Conservation (phyloP, 2,113 vertebrate species). For the Lampris megalopsis region DNA sequence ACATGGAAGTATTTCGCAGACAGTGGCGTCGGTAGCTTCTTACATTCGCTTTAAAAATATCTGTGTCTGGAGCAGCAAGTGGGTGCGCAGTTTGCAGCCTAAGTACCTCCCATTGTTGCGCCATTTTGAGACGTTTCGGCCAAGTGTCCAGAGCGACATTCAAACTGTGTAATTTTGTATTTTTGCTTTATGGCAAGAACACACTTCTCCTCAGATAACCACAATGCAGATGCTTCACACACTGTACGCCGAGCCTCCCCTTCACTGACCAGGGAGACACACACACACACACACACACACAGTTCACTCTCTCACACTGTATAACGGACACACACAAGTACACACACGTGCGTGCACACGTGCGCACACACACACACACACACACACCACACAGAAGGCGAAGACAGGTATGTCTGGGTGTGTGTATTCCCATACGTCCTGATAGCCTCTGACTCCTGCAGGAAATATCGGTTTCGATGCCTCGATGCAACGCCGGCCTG, state of each 20-base stretch:
- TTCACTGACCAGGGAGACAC: background rate
- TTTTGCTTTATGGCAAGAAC: background rate
- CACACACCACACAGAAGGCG: background rate
- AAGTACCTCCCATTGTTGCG: conserved; percentile 67
- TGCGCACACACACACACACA: conserved; percentile 16
- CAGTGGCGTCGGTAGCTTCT: conserved; percentile 34
- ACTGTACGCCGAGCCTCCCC: conserved; percentile 42
- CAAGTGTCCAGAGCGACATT: conserved; percentile 63
- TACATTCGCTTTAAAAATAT: conserved; percentile 51
- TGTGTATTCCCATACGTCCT: conserved; percentile 40
- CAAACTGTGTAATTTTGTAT: conserved; percentile 35
- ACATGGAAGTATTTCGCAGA: background rate
- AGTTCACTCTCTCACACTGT: too few species aligned
- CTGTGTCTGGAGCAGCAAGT: conserved; percentile 44
- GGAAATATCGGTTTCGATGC: conserved; percentile 7
- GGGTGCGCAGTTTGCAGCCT: conserved; percentile 40
- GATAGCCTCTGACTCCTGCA: conserved; percentile 50
- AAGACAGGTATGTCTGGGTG: conserved; percentile 1
- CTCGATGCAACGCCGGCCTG: background rate
- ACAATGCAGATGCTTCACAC: conserved; percentile 67
- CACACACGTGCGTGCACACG: conserved; percentile 3
- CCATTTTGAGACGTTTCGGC: conserved; percentile 72
- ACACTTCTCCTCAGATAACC: conserved; percentile 51
- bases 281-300: conserved; percentile 19
- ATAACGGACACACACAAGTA: background rate